Conservation (phyloP, 2,113 vertebrate species). For the Aptenodytes forsteri region DNA sequence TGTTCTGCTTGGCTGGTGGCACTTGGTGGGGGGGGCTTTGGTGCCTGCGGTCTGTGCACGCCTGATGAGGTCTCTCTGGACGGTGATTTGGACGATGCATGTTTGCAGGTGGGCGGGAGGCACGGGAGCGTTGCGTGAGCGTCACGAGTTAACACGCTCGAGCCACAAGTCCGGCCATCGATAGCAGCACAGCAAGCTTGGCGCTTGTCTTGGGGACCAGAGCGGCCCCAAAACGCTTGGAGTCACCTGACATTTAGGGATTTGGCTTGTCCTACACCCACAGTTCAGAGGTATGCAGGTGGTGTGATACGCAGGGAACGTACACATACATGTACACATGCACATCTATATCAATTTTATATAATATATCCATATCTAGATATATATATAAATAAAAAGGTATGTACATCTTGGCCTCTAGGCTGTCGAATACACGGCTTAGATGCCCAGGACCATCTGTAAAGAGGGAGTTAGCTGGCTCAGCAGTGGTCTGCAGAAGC, state of each 20-base stretch:
- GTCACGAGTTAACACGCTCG: fast-evolving
- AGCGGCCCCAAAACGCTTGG: fast-evolving
- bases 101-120: neutral
- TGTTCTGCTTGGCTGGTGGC: neutral
- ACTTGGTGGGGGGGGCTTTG: neutral
- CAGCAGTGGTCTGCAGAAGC: neutral
- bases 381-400: fast-evolving
- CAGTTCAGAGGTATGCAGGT: neutral
- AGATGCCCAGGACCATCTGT: neutral
- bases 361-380: fast-evolving
- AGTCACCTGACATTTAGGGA: fast-evolving
- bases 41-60: neutral
- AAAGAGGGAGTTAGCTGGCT: too few relatives aligned
- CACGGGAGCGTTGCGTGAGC: fast-evolving
- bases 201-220: neutral
- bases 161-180: fast-evolving
- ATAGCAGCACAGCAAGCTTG: fast-evolving
- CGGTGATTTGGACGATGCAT: fast-evolving
- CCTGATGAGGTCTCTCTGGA: neutral
- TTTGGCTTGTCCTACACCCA: neutral
- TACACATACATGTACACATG: fast-evolving
- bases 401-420: too few relatives aligned
- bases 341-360: fast-evolving
- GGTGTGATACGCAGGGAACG: fast-evolving
- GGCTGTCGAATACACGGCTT: fast-evolving